Evolutionary conservation across 2,797 vertebrate species (phyloP).

Genomic region (Phoxinus dragarum): DNA sequence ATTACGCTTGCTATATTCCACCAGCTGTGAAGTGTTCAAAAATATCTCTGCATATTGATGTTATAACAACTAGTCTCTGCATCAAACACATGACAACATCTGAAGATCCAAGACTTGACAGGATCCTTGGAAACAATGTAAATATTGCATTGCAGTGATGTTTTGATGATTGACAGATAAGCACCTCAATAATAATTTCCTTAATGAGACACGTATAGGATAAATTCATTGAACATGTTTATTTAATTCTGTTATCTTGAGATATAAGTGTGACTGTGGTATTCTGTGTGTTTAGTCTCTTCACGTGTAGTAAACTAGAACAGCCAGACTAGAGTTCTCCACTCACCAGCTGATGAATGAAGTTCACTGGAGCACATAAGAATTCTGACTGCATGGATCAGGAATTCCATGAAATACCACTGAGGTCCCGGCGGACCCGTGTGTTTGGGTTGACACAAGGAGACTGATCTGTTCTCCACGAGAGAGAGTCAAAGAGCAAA

Average conservation of each 20-base stretch:
- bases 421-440: background rate
- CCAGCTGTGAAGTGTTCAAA: background rate
- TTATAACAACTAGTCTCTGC: background rate
- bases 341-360: slow-evolving; percentile 14
- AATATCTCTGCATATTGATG: background rate
- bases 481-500: slow-evolving; percentile 17
- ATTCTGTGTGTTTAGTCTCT: background rate
- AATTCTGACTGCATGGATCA: slow-evolving; percentile 33
- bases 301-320: slow-evolving; percentile 8
- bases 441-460: slow-evolving; percentile 37
- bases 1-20: background rate
- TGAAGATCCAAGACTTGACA: background rate
- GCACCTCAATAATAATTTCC: background rate
- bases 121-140: background rate
- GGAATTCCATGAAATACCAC: slow-evolving; percentile 37
- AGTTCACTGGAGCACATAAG: slow-evolving; percentile 23
- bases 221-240: background rate
- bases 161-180: background rate
- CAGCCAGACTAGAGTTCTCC: background rate
- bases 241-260: background rate
- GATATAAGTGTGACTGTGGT: background rate
- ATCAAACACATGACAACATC: background rate
- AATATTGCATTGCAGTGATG: background rate
- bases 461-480: slow-evolving; percentile 16
- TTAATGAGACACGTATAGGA: background rate